Conservation (phyloP, 2,113 vertebrate genomes). For the Aix galericulata region DNA sequence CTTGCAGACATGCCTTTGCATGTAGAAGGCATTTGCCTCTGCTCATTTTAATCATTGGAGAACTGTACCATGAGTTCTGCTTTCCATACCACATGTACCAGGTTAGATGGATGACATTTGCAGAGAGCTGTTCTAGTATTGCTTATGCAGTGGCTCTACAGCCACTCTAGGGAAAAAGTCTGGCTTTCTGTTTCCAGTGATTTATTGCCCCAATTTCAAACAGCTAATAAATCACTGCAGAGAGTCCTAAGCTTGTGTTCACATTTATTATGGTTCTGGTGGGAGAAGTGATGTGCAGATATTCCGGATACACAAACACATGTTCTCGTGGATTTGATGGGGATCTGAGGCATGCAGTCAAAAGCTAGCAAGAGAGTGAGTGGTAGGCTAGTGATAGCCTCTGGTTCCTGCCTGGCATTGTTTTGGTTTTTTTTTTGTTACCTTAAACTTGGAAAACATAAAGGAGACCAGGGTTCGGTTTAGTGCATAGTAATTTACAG, state of each 20-base stretch:
- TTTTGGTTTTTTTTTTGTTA: neutral
- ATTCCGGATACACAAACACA: neutral
- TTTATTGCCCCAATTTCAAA: neutral
- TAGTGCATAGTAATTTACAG: neutral
- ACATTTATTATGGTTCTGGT: neutral
- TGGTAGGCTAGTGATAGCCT: neutral
- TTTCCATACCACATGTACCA: neutral
- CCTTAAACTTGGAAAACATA: neutral
- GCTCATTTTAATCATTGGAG: neutral
- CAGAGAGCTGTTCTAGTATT: neutral
- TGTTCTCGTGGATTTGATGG: neutral
- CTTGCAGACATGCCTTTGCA: neutral
- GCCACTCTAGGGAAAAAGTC: neutral
- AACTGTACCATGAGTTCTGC: neutral
- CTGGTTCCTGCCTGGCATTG: neutral
- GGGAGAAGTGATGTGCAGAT: neutral
- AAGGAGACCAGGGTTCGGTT: neutral
- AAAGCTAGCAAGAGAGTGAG: neutral
- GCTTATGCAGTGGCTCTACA: neutral
- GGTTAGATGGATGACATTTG: neutral
- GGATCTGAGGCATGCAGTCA: neutral
- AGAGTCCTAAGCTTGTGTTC: neutral
- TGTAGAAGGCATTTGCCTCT: neutral
- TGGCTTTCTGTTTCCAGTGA: neutral
- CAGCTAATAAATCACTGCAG: neutral